phyloP scores from a whole-genome alignment of 1,140 invertebrate species.

The Musca vetustissima region DNA sequence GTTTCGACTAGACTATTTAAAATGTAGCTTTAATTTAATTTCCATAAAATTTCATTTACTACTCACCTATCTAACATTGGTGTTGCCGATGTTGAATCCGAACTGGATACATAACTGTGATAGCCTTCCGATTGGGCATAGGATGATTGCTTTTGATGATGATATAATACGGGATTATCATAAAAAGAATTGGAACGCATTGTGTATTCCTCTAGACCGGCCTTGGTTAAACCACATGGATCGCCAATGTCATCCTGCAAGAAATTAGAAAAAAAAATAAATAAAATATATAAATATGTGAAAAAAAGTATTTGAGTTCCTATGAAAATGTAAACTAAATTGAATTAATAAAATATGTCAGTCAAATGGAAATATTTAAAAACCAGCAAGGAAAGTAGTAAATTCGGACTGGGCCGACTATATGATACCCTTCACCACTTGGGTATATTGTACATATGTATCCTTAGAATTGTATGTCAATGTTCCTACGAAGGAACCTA shows the following conservation, averaged over 20 bases:
- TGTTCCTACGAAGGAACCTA: too few relatives aligned
- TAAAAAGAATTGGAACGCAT: conserved; percentile 61
- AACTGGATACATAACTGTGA: conserved; percentile 79
- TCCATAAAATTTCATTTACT: neutral
- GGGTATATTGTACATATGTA: too few relatives aligned
- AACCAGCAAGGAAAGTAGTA: too few relatives aligned
- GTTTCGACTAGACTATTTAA: too few relatives aligned
- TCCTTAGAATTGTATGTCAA: too few relatives aligned
- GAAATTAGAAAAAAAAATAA: conserved; percentile 22
- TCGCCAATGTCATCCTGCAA: conserved; percentile 43
- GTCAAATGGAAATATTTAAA: too few relatives aligned
- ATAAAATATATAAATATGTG: conserved; percentile 10
- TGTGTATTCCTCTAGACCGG: conserved; percentile 70
- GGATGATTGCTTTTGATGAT: conserved; percentile 74
- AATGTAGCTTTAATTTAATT: too few relatives aligned
- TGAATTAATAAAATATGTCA: neutral
- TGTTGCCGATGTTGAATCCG: conserved; percentile 74
- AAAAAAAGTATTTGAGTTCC: neutral
- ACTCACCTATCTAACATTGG: conserved; percentile 74
- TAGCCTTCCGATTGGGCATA: conserved; percentile 82
- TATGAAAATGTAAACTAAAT: neutral
- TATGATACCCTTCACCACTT: too few relatives aligned
- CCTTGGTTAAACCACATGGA: conserved; percentile 59
- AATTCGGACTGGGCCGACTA: too few relatives aligned
- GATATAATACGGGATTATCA: conserved; percentile 60